Evolutionary conservation across 2,888 invertebrate genomes (phyloP), one percentile per base, ranked within the genome.

Genomic region (Cinara cedri): DNA sequence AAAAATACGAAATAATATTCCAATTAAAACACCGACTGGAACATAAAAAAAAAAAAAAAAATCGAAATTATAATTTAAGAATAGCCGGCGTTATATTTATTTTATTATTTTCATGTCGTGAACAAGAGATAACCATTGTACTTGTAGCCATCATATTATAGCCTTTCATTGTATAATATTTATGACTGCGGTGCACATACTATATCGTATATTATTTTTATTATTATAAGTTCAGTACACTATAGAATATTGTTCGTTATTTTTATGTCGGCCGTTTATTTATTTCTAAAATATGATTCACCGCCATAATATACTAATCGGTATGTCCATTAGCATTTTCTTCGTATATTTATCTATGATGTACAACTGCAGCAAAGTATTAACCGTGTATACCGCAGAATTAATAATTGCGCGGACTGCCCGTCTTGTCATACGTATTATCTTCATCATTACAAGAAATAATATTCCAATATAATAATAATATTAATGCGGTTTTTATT

Each of bases 311-410:
- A n/a, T 34, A 34, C 51, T 42, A 21, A 51, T 54, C 63, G 51
- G 34, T 51, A 54, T 54, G 74, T 54, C 74, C 21, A 54, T 74
- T 63, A 63, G 51, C 8, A 11, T 72, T 72, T 72, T 74, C 62
- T 63, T 63, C 42, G 54, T 72, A n/a, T n/a, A 60, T 60, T 57
- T 57, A 55, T 55, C 42, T 55, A 42, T 34, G 3, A 34, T 34
- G 6, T 34, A 34, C 6, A n/a, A n/a, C n/a, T n/a, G n/a, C n/a
- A n/a, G 34, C 6, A 34, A 4, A 34, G 3, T 11, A 55, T 60
- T 49, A 34, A 49, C 24, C 16, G 26, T n/a, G n/a, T 60, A 26
- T 60, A 24, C 60, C 16, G 51, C n/a, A 21, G 34, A 72, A 63
- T 49, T 72, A 63, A 34, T 34, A 34, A 63, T 51, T 63, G 16